Conservation (phyloP, 1,140 invertebrate genomes). For the Bombus sibiricus region DNA sequence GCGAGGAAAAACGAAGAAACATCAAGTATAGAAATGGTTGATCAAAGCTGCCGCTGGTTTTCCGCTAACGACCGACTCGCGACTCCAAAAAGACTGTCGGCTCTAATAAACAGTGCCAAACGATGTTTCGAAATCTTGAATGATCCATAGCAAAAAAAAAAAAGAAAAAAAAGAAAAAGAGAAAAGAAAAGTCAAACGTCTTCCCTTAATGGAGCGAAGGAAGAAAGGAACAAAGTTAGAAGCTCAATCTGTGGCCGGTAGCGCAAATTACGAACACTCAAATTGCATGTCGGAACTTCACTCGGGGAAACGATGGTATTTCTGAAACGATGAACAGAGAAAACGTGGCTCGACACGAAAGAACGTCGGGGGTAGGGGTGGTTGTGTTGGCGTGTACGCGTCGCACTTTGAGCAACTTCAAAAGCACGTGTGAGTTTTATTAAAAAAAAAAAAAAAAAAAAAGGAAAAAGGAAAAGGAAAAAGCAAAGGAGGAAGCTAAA, state of each 20-base stretch:
- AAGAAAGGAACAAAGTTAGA: background rate
- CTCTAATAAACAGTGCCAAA: conserved; percentile 10
- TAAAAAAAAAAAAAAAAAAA: background rate
- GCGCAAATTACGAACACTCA: conserved; percentile 17
- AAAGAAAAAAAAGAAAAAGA: background rate
- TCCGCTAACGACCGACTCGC: conserved; percentile 9
- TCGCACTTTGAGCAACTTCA: conserved; percentile 38
- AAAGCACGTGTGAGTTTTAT: conserved; percentile 36
- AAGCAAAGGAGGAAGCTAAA: too few species aligned
- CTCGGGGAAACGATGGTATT: background rate
- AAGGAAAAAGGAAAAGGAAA: too few species aligned
- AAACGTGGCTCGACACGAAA: background rate
- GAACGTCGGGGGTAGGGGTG: background rate
- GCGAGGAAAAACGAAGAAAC: background rate
- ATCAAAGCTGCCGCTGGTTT: conserved; percentile 22
- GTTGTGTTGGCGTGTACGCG: background rate
- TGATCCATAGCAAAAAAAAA: background rate
- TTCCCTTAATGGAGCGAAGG: background rate
- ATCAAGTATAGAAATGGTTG: conserved; percentile 19
- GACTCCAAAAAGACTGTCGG: background rate
- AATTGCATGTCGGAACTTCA: background rate
- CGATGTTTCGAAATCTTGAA: background rate
- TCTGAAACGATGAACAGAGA: conserved; percentile 16
- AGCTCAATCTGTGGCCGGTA: background rate
- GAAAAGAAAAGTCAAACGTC: background rate